Percentiles rank a stretch among this genome's conserved stretches.
These are phyloP conservation scores for Corydoras sp. DNA, from an alignment of 2,113 vertebrate genomes.

Conservation along the genomic window DNA sequence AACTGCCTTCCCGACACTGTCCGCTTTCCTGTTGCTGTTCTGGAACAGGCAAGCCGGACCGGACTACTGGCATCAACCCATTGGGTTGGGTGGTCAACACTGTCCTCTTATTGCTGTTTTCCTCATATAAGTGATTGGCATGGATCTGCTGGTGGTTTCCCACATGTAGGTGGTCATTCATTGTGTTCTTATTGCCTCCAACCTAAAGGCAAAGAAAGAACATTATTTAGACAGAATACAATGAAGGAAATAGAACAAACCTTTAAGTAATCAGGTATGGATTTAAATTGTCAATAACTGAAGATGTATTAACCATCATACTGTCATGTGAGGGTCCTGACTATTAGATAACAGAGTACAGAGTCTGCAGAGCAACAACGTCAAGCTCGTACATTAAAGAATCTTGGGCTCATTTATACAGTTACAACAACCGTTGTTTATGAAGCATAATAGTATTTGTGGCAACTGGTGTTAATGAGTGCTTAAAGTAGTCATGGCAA, in stretches of 20 bases:
- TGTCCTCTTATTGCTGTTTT: slow-evolving; percentile 88
- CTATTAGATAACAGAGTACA: too few relatives aligned
- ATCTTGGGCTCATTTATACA: too few relatives aligned
- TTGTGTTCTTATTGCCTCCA: slow-evolving; percentile 77
- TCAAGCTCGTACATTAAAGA: too few relatives aligned
- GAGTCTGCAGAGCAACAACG: too few relatives aligned
- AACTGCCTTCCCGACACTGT: slow-evolving; percentile 81
- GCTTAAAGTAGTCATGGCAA: too few relatives aligned
- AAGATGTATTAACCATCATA: too few relatives aligned
- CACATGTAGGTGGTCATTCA: slow-evolving; percentile 78
- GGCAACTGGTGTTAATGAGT: too few relatives aligned
- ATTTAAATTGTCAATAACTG: not conserved
- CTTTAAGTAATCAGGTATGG: not conserved
- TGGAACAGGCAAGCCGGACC: slow-evolving; percentile 71
- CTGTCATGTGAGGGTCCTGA: too few relatives aligned
- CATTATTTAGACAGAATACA: not conserved
- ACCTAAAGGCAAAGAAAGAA: slow-evolving; percentile 60
- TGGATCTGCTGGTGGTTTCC: slow-evolving; percentile 80
- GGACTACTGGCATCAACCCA: slow-evolving; percentile 74
- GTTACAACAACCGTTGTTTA: too few relatives aligned
- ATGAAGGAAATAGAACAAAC: not conserved
- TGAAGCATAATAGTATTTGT: too few relatives aligned
- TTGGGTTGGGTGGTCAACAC: slow-evolving; percentile 89
- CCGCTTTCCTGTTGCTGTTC: slow-evolving; percentile 75
- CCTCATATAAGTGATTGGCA: slow-evolving; percentile 87